Percentiles rank a stretch among this genome's conserved stretches.
Evolutionary conservation across 2,797 vertebrate genomes (phyloP).

Genomic region (Ciconia nigra): DNA sequence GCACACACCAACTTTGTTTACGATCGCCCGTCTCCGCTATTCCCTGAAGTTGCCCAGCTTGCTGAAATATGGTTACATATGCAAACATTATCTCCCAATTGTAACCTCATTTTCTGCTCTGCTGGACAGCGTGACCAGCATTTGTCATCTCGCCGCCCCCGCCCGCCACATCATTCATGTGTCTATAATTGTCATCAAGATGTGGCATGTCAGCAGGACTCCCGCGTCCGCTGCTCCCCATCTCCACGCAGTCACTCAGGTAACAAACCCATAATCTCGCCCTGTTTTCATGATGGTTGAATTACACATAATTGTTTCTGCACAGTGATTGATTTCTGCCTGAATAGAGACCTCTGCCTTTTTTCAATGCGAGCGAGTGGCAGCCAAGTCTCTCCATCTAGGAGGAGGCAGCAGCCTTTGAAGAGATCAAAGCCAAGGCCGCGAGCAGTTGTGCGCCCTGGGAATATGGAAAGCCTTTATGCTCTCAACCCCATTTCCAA

Average conservation of each 20-base stretch:
- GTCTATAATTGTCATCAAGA: slow-evolving; percentile 81
- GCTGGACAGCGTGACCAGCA: slow-evolving; percentile 88
- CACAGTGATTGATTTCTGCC: slow-evolving; percentile 97
- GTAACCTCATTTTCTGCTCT: slow-evolving; percentile 97
- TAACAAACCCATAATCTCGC: slow-evolving; percentile 98
- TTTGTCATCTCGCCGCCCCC: slow-evolving; percentile 86
- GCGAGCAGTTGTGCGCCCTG: slow-evolving; percentile 99
- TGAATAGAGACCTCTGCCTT: slow-evolving; percentile 87
- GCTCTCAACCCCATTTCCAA: slow-evolving; percentile 98
- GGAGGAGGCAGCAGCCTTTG: slow-evolving; percentile 99
- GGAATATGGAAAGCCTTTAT: slow-evolving; percentile 98
- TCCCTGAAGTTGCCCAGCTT: slow-evolving; percentile 76
- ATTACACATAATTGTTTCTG: slow-evolving; percentile 99
- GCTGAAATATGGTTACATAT: slow-evolving; percentile 93
- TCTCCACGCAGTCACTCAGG: slow-evolving; percentile 89
- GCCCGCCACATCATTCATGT: slow-evolving; percentile 75
- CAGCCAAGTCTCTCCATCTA: slow-evolving; percentile 99
- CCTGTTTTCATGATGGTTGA: slow-evolving; percentile 90
- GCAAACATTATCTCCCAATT: slow-evolving; percentile 97
- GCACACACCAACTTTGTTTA: slow-evolving; percentile 5
- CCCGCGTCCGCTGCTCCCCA: slow-evolving; percentile 73
- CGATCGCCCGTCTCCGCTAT: slow-evolving; percentile 55
- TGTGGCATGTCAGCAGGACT: slow-evolving; percentile 80
- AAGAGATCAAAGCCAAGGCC: slow-evolving; percentile 99
- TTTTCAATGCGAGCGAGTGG: slow-evolving; percentile 88